A percentile compares a stretch with the other conserved stretches of the same genome.
Evolutionary conservation across 2,797 vertebrate genomes (phyloP).

Genomic region (Octomys mimax): DNA sequence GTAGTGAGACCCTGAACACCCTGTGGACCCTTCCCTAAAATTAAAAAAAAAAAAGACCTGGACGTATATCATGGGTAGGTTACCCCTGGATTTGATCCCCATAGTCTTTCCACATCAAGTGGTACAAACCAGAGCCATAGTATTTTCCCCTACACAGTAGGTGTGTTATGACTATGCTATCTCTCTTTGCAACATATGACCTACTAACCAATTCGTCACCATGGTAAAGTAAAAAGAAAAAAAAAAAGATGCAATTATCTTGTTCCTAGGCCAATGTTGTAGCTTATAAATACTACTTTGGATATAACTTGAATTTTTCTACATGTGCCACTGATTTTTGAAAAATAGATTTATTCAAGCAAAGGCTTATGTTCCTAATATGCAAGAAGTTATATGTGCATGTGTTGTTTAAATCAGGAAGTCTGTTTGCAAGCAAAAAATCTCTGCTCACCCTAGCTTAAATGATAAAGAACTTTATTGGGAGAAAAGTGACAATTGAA

Average conservation of each 20-base stretch:
- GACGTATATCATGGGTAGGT: not conserved
- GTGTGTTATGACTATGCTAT: not conserved
- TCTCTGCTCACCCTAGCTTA: not conserved
- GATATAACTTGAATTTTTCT: conserved; percentile 41
- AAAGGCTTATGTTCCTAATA: not conserved
- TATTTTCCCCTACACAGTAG: not conserved
- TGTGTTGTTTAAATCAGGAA: not conserved
- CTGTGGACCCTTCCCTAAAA: too few relatives aligned
- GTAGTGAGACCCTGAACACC: too few relatives aligned
- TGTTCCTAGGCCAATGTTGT: not conserved
- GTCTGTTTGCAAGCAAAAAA: not conserved
- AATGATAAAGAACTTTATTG: not conserved
- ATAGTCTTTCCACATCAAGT: not conserved
- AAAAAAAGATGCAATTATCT: not conserved
- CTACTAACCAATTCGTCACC: not conserved
- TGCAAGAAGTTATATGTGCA: not conserved
- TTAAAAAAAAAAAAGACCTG: not conserved
- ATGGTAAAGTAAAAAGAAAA: not conserved
- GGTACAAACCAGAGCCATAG: not conserved
- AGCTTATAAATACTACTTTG: not conserved
- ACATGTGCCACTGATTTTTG: not conserved
- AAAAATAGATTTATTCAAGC: not conserved
- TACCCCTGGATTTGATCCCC: not conserved
- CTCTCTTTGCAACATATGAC: not conserved
- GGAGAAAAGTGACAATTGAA: not conserved